Evolutionary conservation across 1,140 invertebrate species (phyloP).

Genomic region (Ptiloglossa arizonensis): DNA sequence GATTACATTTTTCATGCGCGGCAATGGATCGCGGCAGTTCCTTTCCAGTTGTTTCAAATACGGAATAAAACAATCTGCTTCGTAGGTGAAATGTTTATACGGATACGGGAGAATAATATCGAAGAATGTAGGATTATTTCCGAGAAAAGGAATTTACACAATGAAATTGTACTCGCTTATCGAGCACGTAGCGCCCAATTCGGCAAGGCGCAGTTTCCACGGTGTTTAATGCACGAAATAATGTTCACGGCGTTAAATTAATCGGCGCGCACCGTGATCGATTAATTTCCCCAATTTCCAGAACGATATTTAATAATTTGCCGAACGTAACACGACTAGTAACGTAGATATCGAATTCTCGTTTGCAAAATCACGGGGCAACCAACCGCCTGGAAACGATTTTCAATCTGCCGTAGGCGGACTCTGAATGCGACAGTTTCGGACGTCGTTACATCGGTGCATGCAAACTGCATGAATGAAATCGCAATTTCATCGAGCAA

Average conservation of each 20-base stretch:
- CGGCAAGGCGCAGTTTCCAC: neutral
- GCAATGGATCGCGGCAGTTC: no score
- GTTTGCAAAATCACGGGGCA: neutral
- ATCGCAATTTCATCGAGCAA: constrained; percentile 24
- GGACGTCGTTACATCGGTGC: constrained; percentile 18
- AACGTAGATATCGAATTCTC: neutral
- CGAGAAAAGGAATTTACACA: neutral
- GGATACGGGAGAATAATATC: no score
- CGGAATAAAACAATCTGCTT: no score
- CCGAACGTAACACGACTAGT: neutral
- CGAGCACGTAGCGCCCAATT: no score
- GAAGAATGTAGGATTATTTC: no score
- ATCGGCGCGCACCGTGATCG: neutral
- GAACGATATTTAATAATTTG: neutral
- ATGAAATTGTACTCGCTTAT: no score
- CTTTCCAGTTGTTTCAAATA: no score
- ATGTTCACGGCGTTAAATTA: neutral
- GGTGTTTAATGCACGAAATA: no score
- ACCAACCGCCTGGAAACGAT: constrained; percentile 3
- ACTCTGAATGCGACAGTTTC: constrained; percentile 25
- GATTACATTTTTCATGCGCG: no score
- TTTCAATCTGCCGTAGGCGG: constrained; percentile 5
- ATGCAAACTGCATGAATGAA: constrained; percentile 18
- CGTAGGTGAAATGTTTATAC: no score
- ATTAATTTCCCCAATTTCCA: constrained; percentile 8